phyloP scores from a whole-genome alignment of 2,113 vertebrate species.

The Varanus komodoensis region DNA sequence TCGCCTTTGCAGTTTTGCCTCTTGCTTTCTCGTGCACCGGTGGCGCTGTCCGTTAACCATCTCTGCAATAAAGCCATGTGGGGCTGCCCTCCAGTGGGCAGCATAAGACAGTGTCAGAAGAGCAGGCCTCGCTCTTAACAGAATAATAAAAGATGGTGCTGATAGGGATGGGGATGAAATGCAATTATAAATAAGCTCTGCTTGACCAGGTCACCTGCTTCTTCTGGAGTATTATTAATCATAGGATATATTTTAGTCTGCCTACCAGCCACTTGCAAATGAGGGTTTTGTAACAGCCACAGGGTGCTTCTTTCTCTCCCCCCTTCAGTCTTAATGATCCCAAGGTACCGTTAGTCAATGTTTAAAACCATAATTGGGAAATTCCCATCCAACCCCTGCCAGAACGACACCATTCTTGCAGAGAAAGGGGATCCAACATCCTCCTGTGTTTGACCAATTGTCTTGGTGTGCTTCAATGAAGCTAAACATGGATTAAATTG shows the following conservation, averaged over 20 bases:
- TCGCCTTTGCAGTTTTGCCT: not conserved
- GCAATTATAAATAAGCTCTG: not conserved
- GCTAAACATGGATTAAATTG: not conserved
- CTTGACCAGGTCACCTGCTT: not conserved
- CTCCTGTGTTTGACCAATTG: not conserved
- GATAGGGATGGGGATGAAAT: not conserved
- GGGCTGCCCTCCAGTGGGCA: constrained; percentile 48
- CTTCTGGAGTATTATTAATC: constrained; percentile 40
- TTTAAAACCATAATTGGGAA: not conserved
- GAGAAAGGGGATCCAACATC: not conserved
- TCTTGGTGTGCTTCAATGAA: not conserved
- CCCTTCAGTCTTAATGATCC: not conserved
- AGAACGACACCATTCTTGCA: not conserved
- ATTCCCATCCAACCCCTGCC: constrained; percentile 32
- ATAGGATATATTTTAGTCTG: not conserved
- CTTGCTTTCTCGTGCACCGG: not conserved
- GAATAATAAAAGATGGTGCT: not conserved
- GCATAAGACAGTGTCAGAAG: constrained; percentile 8
- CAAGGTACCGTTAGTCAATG: not conserved
- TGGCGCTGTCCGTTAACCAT: not conserved
- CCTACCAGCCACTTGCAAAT: not conserved
- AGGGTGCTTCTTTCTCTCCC: not conserved
- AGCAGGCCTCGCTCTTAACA: not conserved
- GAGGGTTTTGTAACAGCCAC: not conserved
- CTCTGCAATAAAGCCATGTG: constrained; percentile 5